These are phyloP conservation scores for Pollachius pollachius DNA, from an alignment of 2,113 vertebrate species.

Conservation along the genomic window DNA sequence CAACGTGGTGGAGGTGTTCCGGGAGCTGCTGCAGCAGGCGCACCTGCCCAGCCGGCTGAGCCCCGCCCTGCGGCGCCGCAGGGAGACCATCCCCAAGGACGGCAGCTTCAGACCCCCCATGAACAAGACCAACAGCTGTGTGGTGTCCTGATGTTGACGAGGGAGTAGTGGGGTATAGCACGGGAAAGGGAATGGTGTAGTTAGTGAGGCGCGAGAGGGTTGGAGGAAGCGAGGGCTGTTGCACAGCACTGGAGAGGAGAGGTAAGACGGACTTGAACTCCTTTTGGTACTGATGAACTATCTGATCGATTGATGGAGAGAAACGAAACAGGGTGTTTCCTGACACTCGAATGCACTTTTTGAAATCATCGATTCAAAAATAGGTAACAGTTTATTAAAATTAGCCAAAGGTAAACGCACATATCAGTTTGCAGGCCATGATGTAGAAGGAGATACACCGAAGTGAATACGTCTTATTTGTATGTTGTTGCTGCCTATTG, in stretches of 20 bases:
- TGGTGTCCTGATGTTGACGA: slow-evolving; percentile 72
- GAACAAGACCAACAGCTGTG: slow-evolving; percentile 93
- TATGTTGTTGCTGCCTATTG: slow-evolving; percentile 52
- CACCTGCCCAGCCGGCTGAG: slow-evolving; percentile 83
- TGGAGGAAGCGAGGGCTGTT: slow-evolving; percentile 5
- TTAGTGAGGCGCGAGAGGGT: neutral
- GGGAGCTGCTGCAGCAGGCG: slow-evolving; percentile 82
- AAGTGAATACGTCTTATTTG: slow-evolving; percentile 18
- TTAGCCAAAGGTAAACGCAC: too few relatives aligned
- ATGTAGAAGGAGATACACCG: neutral
- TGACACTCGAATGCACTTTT: too few relatives aligned
- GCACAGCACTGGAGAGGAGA: slow-evolving; percentile 13
- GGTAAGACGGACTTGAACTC: neutral
- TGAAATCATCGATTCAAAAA: too few relatives aligned
- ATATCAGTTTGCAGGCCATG: too few relatives aligned
- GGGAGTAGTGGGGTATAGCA: neutral
- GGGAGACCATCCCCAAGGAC: slow-evolving; percentile 86
- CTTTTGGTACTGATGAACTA: neutral
- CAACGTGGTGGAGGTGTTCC: slow-evolving; percentile 87
- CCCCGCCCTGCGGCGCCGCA: slow-evolving; percentile 78
- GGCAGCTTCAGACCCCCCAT: slow-evolving; percentile 79
- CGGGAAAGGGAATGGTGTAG: neutral
- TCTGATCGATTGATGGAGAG: neutral
- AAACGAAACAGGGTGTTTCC: too few relatives aligned
- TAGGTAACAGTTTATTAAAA: too few relatives aligned